These are phyloP conservation scores for Anser brachyrhynchus DNA, from an alignment of 2,113 vertebrate species.

Conservation along the genomic window DNA sequence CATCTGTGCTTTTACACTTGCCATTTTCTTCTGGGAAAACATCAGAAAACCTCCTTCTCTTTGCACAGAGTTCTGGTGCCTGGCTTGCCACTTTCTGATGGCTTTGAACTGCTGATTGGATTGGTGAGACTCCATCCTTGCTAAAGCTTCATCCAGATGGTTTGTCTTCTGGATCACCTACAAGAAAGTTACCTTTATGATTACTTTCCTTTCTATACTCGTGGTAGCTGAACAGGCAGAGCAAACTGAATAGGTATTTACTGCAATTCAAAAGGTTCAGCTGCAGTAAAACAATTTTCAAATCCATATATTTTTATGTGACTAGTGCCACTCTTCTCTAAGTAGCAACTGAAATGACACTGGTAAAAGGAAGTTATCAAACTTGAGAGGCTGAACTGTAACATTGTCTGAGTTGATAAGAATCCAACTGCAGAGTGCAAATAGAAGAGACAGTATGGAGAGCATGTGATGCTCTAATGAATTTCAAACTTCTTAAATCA, in stretches of 20 bases:
- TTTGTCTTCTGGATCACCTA: slow-evolving; percentile 89
- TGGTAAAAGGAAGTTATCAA: not conserved
- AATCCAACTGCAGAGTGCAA: not conserved
- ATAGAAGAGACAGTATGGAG: not conserved
- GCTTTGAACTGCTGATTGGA: slow-evolving; percentile 81
- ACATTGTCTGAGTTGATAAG: not conserved
- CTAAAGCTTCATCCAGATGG: slow-evolving; percentile 84
- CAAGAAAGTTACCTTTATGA: not conserved
- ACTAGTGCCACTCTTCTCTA: not conserved
- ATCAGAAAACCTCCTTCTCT: slow-evolving; percentile 86
- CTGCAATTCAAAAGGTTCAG: not conserved
- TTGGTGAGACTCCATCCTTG: slow-evolving; percentile 80
- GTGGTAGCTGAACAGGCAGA: not conserved
- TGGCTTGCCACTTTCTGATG: slow-evolving; percentile 87
- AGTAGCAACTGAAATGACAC: not conserved
- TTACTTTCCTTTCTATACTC: not conserved
- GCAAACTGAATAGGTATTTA: not conserved
- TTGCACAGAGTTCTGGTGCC: slow-evolving; percentile 64
- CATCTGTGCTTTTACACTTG: slow-evolving; percentile 71
- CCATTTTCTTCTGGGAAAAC: slow-evolving; percentile 87
- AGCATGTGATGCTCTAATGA: not conserved
- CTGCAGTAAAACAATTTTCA: not conserved
- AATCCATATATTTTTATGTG: not conserved
- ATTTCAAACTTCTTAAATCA: not conserved
- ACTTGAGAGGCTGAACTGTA: not conserved